Base-by-base conservation (phyloP, 2,888 invertebrate species). In the Steinernema carpocapsae region DNA sequence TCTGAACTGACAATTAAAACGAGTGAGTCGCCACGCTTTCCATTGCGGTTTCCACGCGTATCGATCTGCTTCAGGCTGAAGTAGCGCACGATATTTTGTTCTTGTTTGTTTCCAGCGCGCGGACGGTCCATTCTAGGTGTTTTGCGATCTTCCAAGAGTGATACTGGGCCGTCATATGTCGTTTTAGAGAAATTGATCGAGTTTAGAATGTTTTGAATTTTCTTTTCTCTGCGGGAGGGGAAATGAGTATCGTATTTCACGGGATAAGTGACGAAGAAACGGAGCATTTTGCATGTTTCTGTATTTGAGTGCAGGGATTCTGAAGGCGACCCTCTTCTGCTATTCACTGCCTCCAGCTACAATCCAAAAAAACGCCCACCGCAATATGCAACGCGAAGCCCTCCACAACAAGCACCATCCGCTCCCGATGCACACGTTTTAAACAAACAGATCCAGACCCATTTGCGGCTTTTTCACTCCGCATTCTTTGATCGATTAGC, bases 401-500 rank as follows among this genome's bases (percentile, higher is more conserved):
- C 37, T 37, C 10, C 3, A 37, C 37, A 37, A 37, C 3, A 37
- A 37, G 37, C 37, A 10, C 10, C 37, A 37, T 37, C 37, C 37
- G 10, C 37, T 10, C 37, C 37, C 37, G 37, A 37, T 37, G 4
- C 37, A 37, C 37, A 37, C 64, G 64, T 29, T 1, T 64, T 52
- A 52, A 52, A 52, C 52, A 52, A 52, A 52, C 52, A 24, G 12
- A 52, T 52, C 24, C 37, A 37, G 37, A 3, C 24, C 52, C 19
- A 22, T 26, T 56, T 26, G 56, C 56, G 24, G 22, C 32, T 32
- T 64, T 64, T 64, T 37, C 26, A 32, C 37, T 29, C 22, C 37
- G 6, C 64, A 64, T 64, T 64, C 64, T 64, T 64, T 64, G 64
- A 64, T 64, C 37, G 64, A 64, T 64, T 37, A 64, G 64, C 26